phyloP scores from a whole-genome alignment of 2,113 vertebrate genomes.

The Cyprinodon brontotheroides region DNA sequence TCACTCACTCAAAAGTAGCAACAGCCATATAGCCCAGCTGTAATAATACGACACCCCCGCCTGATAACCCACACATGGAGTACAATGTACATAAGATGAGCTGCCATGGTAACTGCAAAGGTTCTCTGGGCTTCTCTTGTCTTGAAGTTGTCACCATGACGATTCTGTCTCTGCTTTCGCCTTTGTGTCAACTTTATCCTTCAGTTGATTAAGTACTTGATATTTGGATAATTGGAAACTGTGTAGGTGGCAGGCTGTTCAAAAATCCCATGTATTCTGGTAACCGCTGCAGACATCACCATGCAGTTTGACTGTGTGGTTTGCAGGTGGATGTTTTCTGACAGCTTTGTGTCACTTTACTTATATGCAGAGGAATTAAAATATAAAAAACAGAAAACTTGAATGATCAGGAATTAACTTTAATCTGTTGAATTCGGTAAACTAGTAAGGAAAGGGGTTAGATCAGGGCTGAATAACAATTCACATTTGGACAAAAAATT shows the following conservation, averaged over 20 bases:
- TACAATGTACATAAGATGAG: conserved; percentile 61
- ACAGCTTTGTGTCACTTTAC: neutral
- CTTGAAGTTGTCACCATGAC: conserved; percentile 59
- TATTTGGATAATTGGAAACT: conserved; percentile 41
- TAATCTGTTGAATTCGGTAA: no score
- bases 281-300: neutral
- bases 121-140: conserved; percentile 32
- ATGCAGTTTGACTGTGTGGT: neutral
- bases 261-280: conserved; percentile 11
- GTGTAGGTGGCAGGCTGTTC: conserved; percentile 1
- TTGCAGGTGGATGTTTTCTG: neutral
- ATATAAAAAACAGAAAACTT: neutral
- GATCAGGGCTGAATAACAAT: no score
- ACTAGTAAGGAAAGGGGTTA: no score
- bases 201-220: conserved; percentile 30
- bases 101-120: conserved; percentile 64
- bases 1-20: conserved; percentile 57
- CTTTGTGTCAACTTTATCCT: conserved; percentile 32
- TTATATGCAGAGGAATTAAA: neutral
- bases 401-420: no score
- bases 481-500: no score
- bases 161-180: conserved; percentile 39
- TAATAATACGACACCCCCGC: conserved; percentile 58
- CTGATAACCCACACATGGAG: conserved; percentile 44
- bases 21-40: conserved; percentile 40